phyloP scores from a whole-genome alignment of 2,888 invertebrate genomes.

The Bibio marci region DNA sequence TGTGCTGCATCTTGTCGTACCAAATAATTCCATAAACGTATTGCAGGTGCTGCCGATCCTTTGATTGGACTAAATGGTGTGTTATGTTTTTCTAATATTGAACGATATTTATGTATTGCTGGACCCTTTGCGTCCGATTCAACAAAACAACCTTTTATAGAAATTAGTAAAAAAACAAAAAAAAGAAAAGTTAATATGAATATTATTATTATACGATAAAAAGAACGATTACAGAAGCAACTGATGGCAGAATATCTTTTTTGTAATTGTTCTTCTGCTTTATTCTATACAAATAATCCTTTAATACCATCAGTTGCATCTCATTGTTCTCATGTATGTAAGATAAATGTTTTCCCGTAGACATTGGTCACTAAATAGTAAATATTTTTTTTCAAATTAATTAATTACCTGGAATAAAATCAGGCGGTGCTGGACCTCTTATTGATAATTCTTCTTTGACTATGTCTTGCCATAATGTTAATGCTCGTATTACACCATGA shows the following conservation, averaged over 20 bases:
- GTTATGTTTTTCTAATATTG: conserved; percentile 79
- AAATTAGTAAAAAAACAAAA: conserved; percentile 1
- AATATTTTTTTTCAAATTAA: too few species aligned
- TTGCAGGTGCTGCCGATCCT: conserved; percentile 53
- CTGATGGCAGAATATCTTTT: too few species aligned
- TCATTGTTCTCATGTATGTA: too few species aligned
- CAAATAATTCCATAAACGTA: conserved; percentile 83
- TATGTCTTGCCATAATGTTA: conserved; percentile 79
- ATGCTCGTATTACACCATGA: conserved; percentile 69
- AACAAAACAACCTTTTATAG: conserved; percentile 74
- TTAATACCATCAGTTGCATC: too few species aligned
- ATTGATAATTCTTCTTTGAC: conserved; percentile 59
- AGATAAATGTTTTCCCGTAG: too few species aligned
- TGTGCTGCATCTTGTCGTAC: conserved; percentile 85
- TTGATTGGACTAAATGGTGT: conserved; percentile 74
- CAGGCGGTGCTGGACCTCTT: conserved; percentile 59
- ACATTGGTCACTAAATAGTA: too few species aligned
- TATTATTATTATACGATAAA: background rate
- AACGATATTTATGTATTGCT: conserved; percentile 81
- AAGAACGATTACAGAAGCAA: too few species aligned
- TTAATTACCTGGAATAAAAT: conserved; percentile 55
- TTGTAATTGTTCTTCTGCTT: too few species aligned
- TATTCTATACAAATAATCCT: too few species aligned
- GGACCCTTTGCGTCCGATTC: conserved; percentile 60
- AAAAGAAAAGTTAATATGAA: background rate